Base-by-base conservation (phyloP, 2,113 vertebrate species). In the Condylura cristata region DNA sequence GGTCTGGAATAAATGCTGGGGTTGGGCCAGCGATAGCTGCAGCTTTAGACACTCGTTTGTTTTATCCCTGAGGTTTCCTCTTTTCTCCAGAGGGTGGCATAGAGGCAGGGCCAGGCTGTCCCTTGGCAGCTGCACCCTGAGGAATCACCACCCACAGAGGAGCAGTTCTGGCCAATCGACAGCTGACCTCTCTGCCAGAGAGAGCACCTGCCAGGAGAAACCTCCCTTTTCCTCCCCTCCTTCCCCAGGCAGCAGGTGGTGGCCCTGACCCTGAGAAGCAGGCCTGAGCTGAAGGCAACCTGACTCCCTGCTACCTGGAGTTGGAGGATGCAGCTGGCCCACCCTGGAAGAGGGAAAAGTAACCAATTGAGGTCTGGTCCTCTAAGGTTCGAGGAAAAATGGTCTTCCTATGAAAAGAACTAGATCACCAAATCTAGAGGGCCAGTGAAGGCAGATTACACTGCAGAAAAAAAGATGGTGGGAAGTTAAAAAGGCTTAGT, bases 21-120 rank as follows among this genome's bases (percentile, higher is more conserved):
- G 0, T 9, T 51, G 34, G 30, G 1, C n/a, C 34, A 66, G 9
- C 61, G 6, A 53, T 20, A 12, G n/a, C 30, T 58, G 68, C 9
- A 48, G 41, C 6, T 79, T 89, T 89, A 65, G 53, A 32, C n/a
- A 74, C 41, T 68, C 30, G 5, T 28, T 46, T 18, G 6, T 32
- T 41, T 32, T 63, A 24, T 22, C 79, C 11, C 51, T 82, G 51
- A 16, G 8, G 53, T 79, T 94, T 93, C 82, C 68, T 94, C 18
- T 95, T 93, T 94, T 78, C 68, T 94, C 96, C 91, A 95, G 95
- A 70, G 13, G 89, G 82, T 96, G 91, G 93, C 51, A 4, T 37
- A 96, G 75, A 65, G 79, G 82, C 34, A 86, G 80, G 88, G 37
- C 34, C 75, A n/a, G 66, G 61, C 63, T 20, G 56, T 78, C 6